These are phyloP conservation scores for Aegotheles bennettii DNA, from an alignment of 2,113 vertebrate species.

Conservation along the genomic window DNA sequence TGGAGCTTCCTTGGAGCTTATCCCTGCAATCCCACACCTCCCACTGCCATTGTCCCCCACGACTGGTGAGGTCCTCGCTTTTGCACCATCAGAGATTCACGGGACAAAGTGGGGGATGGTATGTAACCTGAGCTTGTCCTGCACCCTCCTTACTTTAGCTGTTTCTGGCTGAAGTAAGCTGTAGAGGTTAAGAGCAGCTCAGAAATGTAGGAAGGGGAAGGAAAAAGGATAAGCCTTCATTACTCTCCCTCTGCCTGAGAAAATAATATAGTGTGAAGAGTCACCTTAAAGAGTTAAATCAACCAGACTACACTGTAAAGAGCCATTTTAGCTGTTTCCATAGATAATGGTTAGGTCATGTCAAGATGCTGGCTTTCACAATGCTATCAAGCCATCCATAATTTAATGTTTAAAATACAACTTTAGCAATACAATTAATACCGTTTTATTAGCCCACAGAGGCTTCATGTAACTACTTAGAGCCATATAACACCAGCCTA, in stretches of 20 bases:
- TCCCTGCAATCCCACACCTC: not conserved
- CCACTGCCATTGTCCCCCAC: not conserved
- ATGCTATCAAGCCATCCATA: slow-evolving; percentile 59
- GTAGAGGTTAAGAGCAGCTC: not conserved
- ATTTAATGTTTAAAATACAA: slow-evolving; percentile 71
- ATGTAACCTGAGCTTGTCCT: not conserved
- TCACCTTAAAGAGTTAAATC: slow-evolving; percentile 60
- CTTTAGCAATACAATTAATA: slow-evolving; percentile 71
- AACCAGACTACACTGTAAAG: slow-evolving; percentile 21
- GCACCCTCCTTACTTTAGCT: accelerated
- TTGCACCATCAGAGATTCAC: not conserved
- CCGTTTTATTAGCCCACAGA: slow-evolving; percentile 60
- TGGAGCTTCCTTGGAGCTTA: not conserved
- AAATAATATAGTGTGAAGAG: slow-evolving; percentile 40
- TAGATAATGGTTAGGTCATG: slow-evolving; percentile 68
- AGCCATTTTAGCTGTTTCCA: slow-evolving; percentile 54
- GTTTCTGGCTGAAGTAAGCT: not conserved
- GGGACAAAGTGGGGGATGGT: not conserved
- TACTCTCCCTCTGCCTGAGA: not conserved
- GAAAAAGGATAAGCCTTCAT: not conserved
- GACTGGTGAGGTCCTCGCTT: not conserved
- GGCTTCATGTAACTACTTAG: slow-evolving; percentile 54
- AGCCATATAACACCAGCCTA: slow-evolving; percentile 49
- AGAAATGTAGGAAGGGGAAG: not conserved
- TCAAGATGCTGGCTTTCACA: slow-evolving; percentile 47